Conservation (phyloP, 2,888 invertebrate genomes). For the Nineta flava region DNA sequence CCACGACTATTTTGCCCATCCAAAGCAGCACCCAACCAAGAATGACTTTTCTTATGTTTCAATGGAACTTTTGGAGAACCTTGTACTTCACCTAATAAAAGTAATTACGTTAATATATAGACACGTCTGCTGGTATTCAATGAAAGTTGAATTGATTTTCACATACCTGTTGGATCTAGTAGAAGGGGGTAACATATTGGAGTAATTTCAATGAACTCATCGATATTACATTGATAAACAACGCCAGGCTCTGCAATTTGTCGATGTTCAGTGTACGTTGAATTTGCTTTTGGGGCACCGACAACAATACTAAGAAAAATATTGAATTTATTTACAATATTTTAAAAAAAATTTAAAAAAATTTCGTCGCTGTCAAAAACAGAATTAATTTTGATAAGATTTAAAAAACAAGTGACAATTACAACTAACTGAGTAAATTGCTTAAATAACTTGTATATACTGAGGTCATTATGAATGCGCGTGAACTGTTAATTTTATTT, state of each 20-base stretch:
- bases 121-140: not conserved
- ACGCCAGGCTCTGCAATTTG: slow-evolving; percentile 33
- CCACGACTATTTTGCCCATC: slow-evolving; percentile 26
- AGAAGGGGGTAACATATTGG: slow-evolving; percentile 10
- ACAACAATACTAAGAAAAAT: slow-evolving; percentile 28
- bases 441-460: no score
- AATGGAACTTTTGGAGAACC: slow-evolving; percentile 4
- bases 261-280: slow-evolving; percentile 23
- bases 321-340: not conserved
- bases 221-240: slow-evolving; percentile 29
- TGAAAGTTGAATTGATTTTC: not conserved
- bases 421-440: no score
- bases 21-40: slow-evolving; percentile 35
- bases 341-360: not conserved
- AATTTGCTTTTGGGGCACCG: slow-evolving; percentile 37
- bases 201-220: slow-evolving; percentile 10
- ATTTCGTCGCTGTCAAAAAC: not conserved
- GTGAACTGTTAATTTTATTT: no score
- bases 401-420: no score
- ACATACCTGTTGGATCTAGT: slow-evolving; percentile 23
- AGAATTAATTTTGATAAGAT: not conserved
- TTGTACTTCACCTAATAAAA: slow-evolving; percentile 6
- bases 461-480: no score
- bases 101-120: not conserved
- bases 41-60: slow-evolving; percentile 26